Conservation (phyloP, 1,140 invertebrate genomes). For the Apis mellifera region Amel_HAv3.1 CM009939.2:11938001-11938500, state of each 20-base stretch:
- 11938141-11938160: constrained; percentile 68
- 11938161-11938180: constrained; percentile 75
- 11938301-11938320: too few relatives aligned
- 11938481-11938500: too few relatives aligned
- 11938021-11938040: not conserved
- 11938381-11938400: not conserved
- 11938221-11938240: constrained; percentile 70
- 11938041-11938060: not conserved
- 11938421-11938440: too few relatives aligned
- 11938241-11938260: constrained; percentile 58
- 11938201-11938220: constrained; percentile 76
- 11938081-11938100: constrained; percentile 6
- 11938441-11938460: not conserved
- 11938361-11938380: not conserved
- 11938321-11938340: constrained; percentile 2
- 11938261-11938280: not conserved
- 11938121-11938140: constrained; percentile 64
- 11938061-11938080: not conserved
- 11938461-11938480: not conserved
- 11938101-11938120: constrained; percentile 7
- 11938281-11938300: too few relatives aligned
- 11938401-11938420: not conserved
- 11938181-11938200: constrained; percentile 69
- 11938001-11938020: not conserved
- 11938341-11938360: not conserved